Conservation (phyloP, 1,140 invertebrate genomes). For the Cotesia glomerata region DNA sequence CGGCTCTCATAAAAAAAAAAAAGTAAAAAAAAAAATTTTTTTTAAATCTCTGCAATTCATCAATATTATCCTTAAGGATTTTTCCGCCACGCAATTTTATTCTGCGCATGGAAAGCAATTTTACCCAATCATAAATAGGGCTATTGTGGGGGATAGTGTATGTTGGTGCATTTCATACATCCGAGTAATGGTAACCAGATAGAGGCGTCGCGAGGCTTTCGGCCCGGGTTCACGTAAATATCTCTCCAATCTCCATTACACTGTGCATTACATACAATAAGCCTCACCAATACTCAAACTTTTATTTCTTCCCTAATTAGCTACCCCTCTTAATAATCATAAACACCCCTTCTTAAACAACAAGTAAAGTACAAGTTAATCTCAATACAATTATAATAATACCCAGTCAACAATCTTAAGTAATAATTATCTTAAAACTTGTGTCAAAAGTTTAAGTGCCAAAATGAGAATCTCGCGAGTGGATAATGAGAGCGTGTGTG, state of each 20-base stretch:
- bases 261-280: slow-evolving; percentile 1
- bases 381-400: no score
- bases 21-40: background rate
- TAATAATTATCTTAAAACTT: no score
- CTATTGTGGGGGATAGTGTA: slow-evolving; percentile 64
- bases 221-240: slow-evolving; percentile 60
- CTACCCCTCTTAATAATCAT: no score
- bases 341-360: no score
- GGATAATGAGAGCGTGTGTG: slow-evolving; percentile 21
- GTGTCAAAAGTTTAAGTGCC: background rate
- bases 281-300: background rate
- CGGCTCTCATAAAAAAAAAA: slow-evolving; percentile 1
- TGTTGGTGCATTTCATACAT: slow-evolving; percentile 62
- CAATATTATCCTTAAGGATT: slow-evolving; percentile 45
- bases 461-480: slow-evolving; percentile 16
- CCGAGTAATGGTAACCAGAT: slow-evolving; percentile 64
- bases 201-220: slow-evolving; percentile 60
- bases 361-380: no score
- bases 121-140: slow-evolving; percentile 66
- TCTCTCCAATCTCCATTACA: background rate
- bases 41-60: slow-evolving; percentile 8
- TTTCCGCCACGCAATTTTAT: slow-evolving; percentile 64
- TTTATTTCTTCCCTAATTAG: background rate
- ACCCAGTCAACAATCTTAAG: no score
- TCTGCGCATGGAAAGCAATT: slow-evolving; percentile 66